A percentile compares a stretch with the other conserved stretches of the same genome.
phyloP scores from a whole-genome alignment of 2,888 invertebrate species.

The Orthosia gracilis region DNA sequence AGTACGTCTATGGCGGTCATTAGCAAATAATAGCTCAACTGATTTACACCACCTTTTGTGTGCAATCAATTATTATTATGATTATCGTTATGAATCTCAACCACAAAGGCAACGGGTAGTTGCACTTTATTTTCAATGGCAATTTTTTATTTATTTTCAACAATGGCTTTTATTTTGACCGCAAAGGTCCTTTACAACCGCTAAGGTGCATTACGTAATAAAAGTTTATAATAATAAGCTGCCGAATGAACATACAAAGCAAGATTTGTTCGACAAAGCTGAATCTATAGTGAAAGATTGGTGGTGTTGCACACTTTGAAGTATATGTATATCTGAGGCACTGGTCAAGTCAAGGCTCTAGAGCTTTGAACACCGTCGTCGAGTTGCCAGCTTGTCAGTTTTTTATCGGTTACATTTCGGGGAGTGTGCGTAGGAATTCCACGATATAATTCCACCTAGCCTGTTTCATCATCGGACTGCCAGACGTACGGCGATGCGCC shows the following conservation, averaged over 20 bases:
- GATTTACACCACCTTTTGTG: neutral
- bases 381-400: too few relatives aligned
- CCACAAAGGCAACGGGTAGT: neutral
- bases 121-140: slow-evolving; percentile 4
- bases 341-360: too few relatives aligned
- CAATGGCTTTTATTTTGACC: neutral
- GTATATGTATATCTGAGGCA: too few relatives aligned
- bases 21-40: slow-evolving; percentile 1
- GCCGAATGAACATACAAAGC: neutral
- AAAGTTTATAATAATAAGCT: slow-evolving; percentile 1
- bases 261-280: neutral
- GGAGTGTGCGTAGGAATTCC: too few relatives aligned
- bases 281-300: neutral
- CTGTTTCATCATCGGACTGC: too few relatives aligned
- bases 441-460: too few relatives aligned
- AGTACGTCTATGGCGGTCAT: neutral
- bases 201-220: neutral
- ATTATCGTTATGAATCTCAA: neutral
- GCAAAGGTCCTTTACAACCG: too few relatives aligned
- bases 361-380: too few relatives aligned
- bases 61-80: neutral
- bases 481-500: too few relatives aligned
- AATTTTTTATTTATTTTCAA: slow-evolving; percentile 2
- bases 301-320: neutral
- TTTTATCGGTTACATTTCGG: too few relatives aligned